A percentile compares a stretch with the other conserved stretches of the same genome.
phyloP scores from a whole-genome alignment of 1,140 invertebrate species.

The Zophobas atratus region DNA sequence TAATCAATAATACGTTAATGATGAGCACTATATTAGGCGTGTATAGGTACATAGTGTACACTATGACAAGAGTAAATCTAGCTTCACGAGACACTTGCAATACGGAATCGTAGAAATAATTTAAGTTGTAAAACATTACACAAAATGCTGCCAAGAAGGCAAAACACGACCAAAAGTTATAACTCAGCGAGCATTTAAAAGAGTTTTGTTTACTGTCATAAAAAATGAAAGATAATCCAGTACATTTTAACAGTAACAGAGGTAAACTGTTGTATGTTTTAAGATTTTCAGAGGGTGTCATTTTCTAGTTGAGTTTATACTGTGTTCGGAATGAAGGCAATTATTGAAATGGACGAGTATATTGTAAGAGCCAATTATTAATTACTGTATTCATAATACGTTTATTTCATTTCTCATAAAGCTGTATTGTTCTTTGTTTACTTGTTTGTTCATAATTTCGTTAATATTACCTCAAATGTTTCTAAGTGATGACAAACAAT shows the following conservation, averaged over 20 bases:
- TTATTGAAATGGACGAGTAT: no score
- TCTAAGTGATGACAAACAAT: no score
- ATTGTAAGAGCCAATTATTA: no score
- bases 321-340: no score
- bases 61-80: not conserved
- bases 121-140: slow-evolving; percentile 12
- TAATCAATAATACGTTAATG: not conserved
- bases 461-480: no score
- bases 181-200: slow-evolving; percentile 1
- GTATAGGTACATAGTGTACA: slow-evolving; percentile 2
- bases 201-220: not conserved
- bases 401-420: no score
- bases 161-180: slow-evolving; percentile 14
- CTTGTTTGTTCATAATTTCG: no score
- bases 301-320: no score
- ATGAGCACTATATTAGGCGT: not conserved
- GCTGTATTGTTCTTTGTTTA: no score
- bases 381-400: no score
- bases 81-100: slow-evolving; percentile 2
- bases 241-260: not conserved
- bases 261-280: not conserved
- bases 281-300: not conserved
- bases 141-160: not conserved
- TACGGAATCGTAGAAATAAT: slow-evolving; percentile 4
- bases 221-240: slow-evolving; percentile 4